phyloP scores from a whole-genome alignment of 1,140 invertebrate genomes.

The Saccostrea cuccullata region DNA sequence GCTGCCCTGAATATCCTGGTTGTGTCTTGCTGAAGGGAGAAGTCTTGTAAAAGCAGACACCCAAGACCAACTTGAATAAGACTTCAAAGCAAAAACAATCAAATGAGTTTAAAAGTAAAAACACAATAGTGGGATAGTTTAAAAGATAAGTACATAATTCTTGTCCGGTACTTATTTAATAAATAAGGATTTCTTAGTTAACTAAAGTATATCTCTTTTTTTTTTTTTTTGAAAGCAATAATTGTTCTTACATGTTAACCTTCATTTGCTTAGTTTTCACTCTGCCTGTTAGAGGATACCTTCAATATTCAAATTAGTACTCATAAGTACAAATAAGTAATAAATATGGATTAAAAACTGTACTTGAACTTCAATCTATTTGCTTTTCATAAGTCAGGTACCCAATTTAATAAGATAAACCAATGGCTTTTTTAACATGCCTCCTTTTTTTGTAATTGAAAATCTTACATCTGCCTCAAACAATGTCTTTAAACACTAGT shows the following conservation, averaged over 20 bases:
- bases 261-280: conserved; percentile 84
- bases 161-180: no score
- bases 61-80: conserved; percentile 87
- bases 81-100: conserved; percentile 77
- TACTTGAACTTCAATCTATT: not conserved
- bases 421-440: no score
- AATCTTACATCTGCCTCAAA: no score
- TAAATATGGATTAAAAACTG: not conserved
- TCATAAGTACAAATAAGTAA: no score
- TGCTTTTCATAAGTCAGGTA: no score
- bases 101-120: not conserved
- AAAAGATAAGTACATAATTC: no score
- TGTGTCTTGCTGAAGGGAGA: conserved; percentile 85
- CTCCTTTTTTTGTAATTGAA: no score
- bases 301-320: conserved; percentile 49
- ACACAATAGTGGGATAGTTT: not conserved
- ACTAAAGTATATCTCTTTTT: no score
- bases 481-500: no score
- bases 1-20: conserved; percentile 85
- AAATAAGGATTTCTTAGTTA: no score
- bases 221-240: not conserved
- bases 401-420: no score
- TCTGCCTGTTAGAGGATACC: conserved; percentile 83
- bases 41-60: conserved; percentile 84
- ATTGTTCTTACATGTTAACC: conserved; percentile 82